Conservation (phyloP, 23 tunicate genomes). For the Ascidia mentula region DNA sequence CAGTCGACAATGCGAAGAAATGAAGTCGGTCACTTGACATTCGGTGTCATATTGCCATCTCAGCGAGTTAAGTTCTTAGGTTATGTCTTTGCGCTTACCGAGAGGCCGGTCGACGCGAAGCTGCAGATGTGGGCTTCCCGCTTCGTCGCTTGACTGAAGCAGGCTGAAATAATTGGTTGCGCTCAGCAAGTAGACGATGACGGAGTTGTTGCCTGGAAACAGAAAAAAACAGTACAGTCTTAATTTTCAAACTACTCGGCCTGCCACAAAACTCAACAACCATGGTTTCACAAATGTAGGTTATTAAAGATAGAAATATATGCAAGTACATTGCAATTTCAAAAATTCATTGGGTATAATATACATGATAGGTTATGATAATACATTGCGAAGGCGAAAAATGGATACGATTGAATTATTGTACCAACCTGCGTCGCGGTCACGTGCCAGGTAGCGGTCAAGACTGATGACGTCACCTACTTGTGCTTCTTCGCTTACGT, state of each 20-base stretch:
- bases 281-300: too few species aligned
- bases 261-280: too few species aligned
- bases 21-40: slow-evolving; percentile 7
- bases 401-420: too few species aligned
- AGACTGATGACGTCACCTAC: slow-evolving; percentile 42
- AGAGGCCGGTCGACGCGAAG: slow-evolving; percentile 12
- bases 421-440: slow-evolving; percentile 44
- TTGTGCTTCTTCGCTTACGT: slow-evolving; percentile 39
- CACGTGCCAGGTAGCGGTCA: slow-evolving; percentile 45
- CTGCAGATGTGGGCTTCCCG: slow-evolving; percentile 42
- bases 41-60: slow-evolving; percentile 2
- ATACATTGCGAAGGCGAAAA: too few species aligned
- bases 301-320: too few species aligned
- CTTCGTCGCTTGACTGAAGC: slow-evolving; percentile 21
- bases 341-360: too few species aligned
- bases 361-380: too few species aligned
- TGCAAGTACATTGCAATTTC: too few species aligned
- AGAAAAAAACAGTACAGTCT: neutral
- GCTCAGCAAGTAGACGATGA: slow-evolving; percentile 16
- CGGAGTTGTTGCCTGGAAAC: slow-evolving; percentile 44
- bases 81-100: slow-evolving; percentile 24
- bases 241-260: neutral
- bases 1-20: neutral
- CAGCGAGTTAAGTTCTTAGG: neutral
- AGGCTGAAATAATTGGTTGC: slow-evolving; percentile 27